These are phyloP conservation scores for Tor tambroides DNA, from an alignment of 2,113 vertebrate species.

Conservation along the genomic window DNA sequence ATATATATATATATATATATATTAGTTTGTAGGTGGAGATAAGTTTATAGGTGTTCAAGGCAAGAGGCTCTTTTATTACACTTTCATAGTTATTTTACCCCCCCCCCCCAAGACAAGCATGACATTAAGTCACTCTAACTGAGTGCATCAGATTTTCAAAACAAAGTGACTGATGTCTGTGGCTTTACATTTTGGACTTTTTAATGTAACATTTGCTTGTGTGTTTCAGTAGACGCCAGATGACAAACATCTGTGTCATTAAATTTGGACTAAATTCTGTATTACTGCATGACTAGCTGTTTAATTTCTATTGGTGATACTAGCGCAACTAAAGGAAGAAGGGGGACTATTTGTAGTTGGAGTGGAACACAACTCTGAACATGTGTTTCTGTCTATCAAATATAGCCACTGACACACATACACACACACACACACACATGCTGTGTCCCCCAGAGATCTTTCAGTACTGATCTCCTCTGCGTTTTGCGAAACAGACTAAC, in stretches of 20 bases:
- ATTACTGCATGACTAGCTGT: too few species aligned
- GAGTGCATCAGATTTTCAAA: too few species aligned
- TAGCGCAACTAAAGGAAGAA: constrained; percentile 64
- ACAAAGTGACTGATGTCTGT: neutral
- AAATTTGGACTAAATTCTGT: neutral
- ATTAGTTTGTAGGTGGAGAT: too few species aligned
- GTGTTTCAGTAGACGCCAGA: neutral
- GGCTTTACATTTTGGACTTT: neutral
- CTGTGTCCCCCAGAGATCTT: constrained; percentile 65
- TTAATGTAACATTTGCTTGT: neutral
- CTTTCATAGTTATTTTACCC: neutral
- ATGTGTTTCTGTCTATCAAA: constrained; percentile 82
- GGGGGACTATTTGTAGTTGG: constrained; percentile 76
- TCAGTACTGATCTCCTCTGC: constrained; percentile 64
- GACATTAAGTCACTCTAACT: too few species aligned
- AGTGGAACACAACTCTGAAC: constrained; percentile 78
- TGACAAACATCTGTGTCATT: neutral
- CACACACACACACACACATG: constrained; percentile 66
- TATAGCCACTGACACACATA: constrained; percentile 27
- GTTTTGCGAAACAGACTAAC: constrained; percentile 55
- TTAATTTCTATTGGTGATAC: constrained; percentile 49
- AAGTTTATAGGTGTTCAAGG: neutral
- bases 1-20: too few species aligned
- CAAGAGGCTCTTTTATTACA: neutral
- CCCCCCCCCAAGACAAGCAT: too few species aligned